phyloP scores from a whole-genome alignment of 2,888 invertebrate genomes.

The Cabera pusaria region DNA sequence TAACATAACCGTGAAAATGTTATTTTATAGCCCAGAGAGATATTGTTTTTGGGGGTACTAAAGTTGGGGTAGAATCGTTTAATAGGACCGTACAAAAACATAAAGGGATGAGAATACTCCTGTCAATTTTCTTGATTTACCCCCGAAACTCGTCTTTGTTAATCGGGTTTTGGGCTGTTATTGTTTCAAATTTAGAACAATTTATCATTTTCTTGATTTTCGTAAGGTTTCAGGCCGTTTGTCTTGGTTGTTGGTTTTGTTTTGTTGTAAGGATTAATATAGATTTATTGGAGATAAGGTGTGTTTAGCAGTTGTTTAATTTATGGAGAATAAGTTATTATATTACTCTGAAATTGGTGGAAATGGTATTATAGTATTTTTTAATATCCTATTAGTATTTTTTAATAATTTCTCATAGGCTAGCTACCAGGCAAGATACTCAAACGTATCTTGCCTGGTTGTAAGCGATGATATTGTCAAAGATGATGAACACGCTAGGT shows the following conservation, averaged over 20 bases:
- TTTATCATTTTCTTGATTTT: slow-evolving; percentile 18
- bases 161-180: slow-evolving; percentile 29
- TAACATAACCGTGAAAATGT: slow-evolving; percentile 40
- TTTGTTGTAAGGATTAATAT: background rate
- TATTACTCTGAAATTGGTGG: too few species aligned
- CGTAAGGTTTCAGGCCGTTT: too few species aligned
- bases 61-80: slow-evolving; percentile 44
- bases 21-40: slow-evolving; percentile 46
- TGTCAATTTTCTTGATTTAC: slow-evolving; percentile 45
- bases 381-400: too few species aligned
- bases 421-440: too few species aligned
- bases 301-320: background rate
- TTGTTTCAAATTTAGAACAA: slow-evolving; percentile 23
- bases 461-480: too few species aligned
- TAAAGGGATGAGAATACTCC: slow-evolving; percentile 34
- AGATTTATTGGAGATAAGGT: slow-evolving; percentile 1
- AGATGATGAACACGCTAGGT: too few species aligned
- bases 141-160: slow-evolving; percentile 23
- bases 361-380: too few species aligned
- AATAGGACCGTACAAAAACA: slow-evolving; percentile 49
- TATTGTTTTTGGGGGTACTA: slow-evolving; percentile 52
- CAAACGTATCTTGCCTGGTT: too few species aligned
- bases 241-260: too few species aligned
- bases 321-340: too few species aligned
- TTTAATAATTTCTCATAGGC: too few species aligned